phyloP scores from a whole-genome alignment of 1,140 invertebrate species.

The Sipha flava region DNA sequence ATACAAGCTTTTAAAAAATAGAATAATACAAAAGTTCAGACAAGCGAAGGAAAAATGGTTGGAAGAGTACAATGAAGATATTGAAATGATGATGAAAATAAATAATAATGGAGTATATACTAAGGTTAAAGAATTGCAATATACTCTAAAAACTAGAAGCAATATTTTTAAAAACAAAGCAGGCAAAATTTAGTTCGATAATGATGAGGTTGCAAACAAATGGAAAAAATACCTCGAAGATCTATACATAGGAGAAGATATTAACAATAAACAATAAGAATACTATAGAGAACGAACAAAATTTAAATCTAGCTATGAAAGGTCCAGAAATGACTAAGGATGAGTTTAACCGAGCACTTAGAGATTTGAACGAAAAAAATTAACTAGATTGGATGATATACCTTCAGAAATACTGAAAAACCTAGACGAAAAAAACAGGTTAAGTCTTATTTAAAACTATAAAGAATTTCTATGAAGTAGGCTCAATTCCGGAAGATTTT shows the following conservation, averaged over 20 bases:
- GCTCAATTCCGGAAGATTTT: not conserved
- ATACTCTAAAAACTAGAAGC: conserved; percentile 35
- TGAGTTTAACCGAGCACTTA: not conserved
- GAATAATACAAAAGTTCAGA: conserved; percentile 27
- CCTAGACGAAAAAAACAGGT: conserved; percentile 2
- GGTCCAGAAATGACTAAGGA: not conserved
- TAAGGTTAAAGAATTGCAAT: conserved; percentile 33
- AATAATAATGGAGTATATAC: conserved; percentile 16
- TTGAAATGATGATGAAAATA: conserved; percentile 30
- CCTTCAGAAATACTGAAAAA: conserved; percentile 26
- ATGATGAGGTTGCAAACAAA: conserved; percentile 25
- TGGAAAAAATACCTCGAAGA: conserved; percentile 35
- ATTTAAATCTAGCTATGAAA: not conserved
- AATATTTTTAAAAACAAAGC: conserved; percentile 26
- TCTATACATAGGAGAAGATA: conserved; percentile 10
- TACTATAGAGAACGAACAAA: conserved; percentile 15
- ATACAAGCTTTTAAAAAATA: conserved; percentile 30
- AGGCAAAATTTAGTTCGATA: conserved; percentile 32
- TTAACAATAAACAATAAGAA: not conserved
- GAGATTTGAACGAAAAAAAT: conserved; percentile 10
- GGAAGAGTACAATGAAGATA: conserved; percentile 20
- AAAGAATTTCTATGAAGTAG: not conserved
- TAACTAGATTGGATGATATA: conserved; percentile 12
- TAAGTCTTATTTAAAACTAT: conserved; percentile 21
- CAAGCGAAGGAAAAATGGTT: not conserved